A percentile compares a stretch with the other conserved stretches of the same genome.
phyloP scores from a whole-genome alignment of 1,140 invertebrate genomes.

The Brachionus calyciflorus region DNA sequence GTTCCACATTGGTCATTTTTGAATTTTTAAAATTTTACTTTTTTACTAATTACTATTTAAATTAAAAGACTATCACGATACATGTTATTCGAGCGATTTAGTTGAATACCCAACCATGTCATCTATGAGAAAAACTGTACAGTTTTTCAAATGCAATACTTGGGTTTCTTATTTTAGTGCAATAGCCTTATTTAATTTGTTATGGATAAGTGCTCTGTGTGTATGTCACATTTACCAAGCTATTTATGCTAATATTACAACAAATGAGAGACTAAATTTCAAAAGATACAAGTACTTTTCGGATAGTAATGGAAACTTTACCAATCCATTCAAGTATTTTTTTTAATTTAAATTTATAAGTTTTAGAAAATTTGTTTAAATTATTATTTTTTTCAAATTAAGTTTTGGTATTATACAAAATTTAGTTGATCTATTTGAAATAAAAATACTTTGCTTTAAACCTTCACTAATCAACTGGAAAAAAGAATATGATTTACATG shows the following conservation, averaged over 20 bases:
- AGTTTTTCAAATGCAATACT: constrained; percentile 49
- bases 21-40: too few relatives aligned
- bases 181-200: constrained; percentile 49
- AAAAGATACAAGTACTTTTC: constrained; percentile 80
- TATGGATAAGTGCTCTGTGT: constrained; percentile 48
- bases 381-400: background rate
- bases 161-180: constrained; percentile 49
- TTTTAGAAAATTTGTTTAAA: background rate
- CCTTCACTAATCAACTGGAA: constrained; percentile 31
- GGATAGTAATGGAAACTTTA: constrained; percentile 78
- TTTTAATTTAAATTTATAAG: background rate
- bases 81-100: background rate
- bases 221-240: constrained; percentile 50
- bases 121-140: constrained; percentile 1
- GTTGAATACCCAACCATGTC: constrained; percentile 1
- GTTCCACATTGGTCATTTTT: too few relatives aligned
- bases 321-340: constrained; percentile 80
- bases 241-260: constrained; percentile 79
- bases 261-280: constrained; percentile 89
- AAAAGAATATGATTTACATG: constrained; percentile 5
- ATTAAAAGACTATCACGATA: background rate
- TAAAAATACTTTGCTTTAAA: background rate
- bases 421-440: constrained; percentile 27
- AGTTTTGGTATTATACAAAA: constrained; percentile 41
- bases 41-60: too few relatives aligned